These are phyloP conservation scores for Empidonax alnorum DNA, from an alignment of 2,113 vertebrate genomes.

Conservation along the genomic window DNA sequence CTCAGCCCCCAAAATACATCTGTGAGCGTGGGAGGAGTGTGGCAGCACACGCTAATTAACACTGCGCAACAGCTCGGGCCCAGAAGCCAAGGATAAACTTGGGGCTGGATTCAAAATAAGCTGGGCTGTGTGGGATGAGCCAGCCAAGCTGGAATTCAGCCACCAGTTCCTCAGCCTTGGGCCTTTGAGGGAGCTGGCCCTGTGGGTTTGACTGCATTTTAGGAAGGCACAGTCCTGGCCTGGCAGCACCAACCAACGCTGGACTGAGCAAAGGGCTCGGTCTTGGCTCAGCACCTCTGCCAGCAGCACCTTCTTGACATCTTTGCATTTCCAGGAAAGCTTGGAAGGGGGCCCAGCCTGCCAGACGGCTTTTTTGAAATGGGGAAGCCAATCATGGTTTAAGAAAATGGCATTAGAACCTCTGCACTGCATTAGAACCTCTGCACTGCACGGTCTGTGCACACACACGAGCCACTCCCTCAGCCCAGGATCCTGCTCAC, in stretches of 20 bases:
- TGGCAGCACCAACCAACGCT: neutral
- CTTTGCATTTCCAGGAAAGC: slow-evolving; percentile 5
- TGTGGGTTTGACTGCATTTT: neutral
- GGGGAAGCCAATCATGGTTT: neutral
- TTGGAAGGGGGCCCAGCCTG: slow-evolving; percentile 24
- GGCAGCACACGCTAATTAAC: neutral
- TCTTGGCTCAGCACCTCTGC: neutral
- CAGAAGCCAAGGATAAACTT: neutral
- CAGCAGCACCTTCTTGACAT: neutral
- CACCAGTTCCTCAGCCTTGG: neutral
- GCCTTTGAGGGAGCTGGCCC: fast-evolving
- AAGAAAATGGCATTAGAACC: neutral
- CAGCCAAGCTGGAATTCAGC: neutral
- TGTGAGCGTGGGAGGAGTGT: neutral
- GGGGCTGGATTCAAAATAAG: neutral
- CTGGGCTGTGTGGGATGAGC: neutral
- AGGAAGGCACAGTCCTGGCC: neutral
- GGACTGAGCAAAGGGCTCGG: fast-evolving
- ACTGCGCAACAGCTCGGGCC: neutral
- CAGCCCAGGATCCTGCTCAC: neutral
- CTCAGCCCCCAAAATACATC: neutral
- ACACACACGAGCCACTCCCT: neutral
- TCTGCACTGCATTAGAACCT: neutral
- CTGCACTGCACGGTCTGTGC: neutral
- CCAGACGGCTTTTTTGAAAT: neutral